Conservation (phyloP, 2,113 vertebrate species). For the Dromas ardeola region DNA sequence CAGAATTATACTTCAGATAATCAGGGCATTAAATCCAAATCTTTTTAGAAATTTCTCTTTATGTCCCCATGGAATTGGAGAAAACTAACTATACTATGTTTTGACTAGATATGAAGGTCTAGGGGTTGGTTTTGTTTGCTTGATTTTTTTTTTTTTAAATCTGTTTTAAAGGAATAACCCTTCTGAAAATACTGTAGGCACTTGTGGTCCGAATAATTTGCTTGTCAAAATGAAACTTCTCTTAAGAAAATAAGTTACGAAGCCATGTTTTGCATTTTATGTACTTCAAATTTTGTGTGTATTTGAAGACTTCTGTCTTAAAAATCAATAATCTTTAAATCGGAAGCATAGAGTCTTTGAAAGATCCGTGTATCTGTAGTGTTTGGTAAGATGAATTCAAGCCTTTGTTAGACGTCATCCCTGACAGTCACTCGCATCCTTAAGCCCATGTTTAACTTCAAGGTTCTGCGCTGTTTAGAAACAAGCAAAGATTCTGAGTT, state of each 20-base stretch:
- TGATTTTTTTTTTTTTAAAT: neutral
- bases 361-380: neutral
- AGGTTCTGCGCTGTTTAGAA: neutral
- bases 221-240: neutral
- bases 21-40: neutral
- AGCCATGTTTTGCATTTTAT: neutral
- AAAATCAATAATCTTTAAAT: neutral
- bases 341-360: neutral
- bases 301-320: neutral
- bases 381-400: neutral
- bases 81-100: neutral
- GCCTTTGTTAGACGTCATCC: neutral
- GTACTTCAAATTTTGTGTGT: neutral
- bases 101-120: neutral
- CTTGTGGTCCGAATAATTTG: neutral
- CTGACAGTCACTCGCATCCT: neutral
- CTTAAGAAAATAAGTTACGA: neutral
- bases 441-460: neutral
- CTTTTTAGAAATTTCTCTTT: neutral
- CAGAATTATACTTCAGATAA: neutral
- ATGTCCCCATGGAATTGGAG: neutral
- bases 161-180: neutral
- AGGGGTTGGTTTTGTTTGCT: rapidly evolving
- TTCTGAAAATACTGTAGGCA: neutral
- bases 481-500: neutral